These are phyloP conservation scores for Psettodes erumei DNA, from an alignment of 2,113 vertebrate genomes.

Conservation along the genomic window DNA sequence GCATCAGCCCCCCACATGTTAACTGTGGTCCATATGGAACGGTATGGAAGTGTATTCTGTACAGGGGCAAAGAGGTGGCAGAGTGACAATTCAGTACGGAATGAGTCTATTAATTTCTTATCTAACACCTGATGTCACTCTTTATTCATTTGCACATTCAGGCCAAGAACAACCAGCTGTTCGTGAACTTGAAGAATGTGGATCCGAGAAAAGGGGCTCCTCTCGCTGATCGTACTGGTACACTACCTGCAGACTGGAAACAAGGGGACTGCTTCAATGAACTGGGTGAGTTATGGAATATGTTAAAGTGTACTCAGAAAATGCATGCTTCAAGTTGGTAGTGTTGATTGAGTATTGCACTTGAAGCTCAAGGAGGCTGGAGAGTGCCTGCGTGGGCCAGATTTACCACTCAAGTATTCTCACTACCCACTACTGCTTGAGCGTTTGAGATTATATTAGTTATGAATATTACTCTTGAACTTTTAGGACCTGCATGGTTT, in stretches of 20 bases:
- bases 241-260: conserved; percentile 95
- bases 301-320: neutral
- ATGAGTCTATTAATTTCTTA: neutral
- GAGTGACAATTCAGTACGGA: neutral
- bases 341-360: too few species aligned
- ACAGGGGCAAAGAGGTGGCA: too few species aligned
- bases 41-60: conserved; percentile 73
- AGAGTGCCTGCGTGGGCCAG: too few species aligned
- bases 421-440: too few species aligned
- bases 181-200: conserved; percentile 89
- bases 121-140: neutral
- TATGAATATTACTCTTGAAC: too few species aligned
- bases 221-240: conserved; percentile 80
- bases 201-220: conserved; percentile 85
- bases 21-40: conserved; percentile 85
- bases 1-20: conserved; percentile 82
- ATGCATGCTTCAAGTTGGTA: too few species aligned
- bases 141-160: conserved; percentile 53
- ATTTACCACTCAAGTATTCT: too few species aligned
- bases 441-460: too few species aligned
- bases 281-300: conserved; percentile 82
- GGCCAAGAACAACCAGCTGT: conserved; percentile 89
- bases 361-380: too few species aligned
- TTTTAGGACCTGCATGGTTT: too few species aligned
- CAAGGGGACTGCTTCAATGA: conserved; percentile 91